phyloP scores from a whole-genome alignment of 2,888 invertebrate species.

The Ecdyonurus torrentis region DNA sequence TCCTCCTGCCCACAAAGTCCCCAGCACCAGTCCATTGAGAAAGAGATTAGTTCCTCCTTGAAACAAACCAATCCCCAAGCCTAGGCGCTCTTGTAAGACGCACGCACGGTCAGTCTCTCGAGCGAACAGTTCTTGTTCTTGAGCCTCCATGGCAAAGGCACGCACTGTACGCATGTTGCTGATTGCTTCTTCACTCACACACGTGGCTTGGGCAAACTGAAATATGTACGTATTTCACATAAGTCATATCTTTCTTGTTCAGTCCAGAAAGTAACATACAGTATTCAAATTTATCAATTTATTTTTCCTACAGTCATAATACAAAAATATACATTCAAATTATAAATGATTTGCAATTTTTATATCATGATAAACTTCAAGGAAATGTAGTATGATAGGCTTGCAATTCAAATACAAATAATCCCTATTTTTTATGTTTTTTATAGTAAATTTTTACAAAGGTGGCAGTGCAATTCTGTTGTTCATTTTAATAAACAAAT shows the following conservation, averaged over 20 bases:
- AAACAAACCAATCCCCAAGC: conserved; percentile 81
- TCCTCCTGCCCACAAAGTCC: conserved; percentile 81
- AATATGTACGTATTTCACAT: too few species aligned
- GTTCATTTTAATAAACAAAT: too few species aligned
- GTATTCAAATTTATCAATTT: too few species aligned
- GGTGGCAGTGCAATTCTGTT: too few species aligned
- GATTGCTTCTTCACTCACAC: conserved; percentile 85
- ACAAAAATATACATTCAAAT: not conserved
- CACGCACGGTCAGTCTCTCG: conserved; percentile 58
- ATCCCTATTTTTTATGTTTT: too few species aligned
- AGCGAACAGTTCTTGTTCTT: conserved; percentile 54
- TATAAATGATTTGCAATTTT: not conserved
- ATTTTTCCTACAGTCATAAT: not conserved
- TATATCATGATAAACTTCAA: not conserved
- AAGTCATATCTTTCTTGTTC: too few species aligned
- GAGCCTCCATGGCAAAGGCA: conserved; percentile 83
- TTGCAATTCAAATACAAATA: too few species aligned
- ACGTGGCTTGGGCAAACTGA: conserved; percentile 67
- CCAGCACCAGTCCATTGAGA: conserved; percentile 69
- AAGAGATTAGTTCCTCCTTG: conserved; percentile 74
- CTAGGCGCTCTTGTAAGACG: conserved; percentile 56
- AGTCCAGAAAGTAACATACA: too few species aligned
- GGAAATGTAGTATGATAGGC: too few species aligned
- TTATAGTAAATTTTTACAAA: too few species aligned
- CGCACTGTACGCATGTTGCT: conserved; percentile 87